Evolutionary conservation across 53 echinoderm and acorn worm species (phyloP).

Genomic region (Astropecten irregularis): DNA sequence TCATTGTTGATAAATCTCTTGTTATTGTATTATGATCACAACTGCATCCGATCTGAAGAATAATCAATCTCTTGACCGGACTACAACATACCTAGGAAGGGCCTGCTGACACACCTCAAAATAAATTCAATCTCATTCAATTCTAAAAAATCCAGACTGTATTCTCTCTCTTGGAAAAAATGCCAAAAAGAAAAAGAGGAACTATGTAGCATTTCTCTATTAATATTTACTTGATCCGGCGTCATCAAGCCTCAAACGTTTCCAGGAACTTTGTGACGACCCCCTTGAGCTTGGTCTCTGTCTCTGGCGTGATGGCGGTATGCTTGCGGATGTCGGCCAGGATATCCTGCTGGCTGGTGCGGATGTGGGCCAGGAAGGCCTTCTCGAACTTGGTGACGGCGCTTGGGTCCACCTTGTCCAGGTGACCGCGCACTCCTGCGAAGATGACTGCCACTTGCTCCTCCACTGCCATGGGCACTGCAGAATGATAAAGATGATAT

Average conservation of each 20-base stretch:
- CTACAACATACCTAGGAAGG: not conserved
- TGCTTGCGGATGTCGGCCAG: slow-evolving; percentile 77
- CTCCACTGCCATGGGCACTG: slow-evolving; percentile 98
- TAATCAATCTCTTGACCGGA: no score
- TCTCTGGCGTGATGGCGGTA: slow-evolving; percentile 71
- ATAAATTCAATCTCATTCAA: slow-evolving; percentile 42
- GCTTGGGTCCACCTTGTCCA: slow-evolving; percentile 95
- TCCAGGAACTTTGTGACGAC: slow-evolving; percentile 86
- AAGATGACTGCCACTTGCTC: slow-evolving; percentile 98
- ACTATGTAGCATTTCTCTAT: not conserved
- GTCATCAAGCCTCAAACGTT: slow-evolving; percentile 80
- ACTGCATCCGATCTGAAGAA: no score
- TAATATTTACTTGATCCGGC: not conserved
- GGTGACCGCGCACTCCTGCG: slow-evolving; percentile 94
- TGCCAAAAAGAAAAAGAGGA: not conserved
- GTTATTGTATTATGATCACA: no score
- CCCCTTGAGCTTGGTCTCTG: slow-evolving; percentile 83
- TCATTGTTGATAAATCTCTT: no score
- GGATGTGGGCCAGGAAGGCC: slow-evolving; percentile 88
- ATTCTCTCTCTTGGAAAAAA: not conserved
- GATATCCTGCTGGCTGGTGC: slow-evolving; percentile 81
- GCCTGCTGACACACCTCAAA: not conserved
- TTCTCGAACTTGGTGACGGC: slow-evolving; percentile 88
- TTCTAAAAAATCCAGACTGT: slow-evolving; percentile 22
- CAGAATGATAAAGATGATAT: no score